These are phyloP conservation scores for Anarrhichthys ocellatus DNA, from an alignment of 2,113 vertebrate genomes.

Conservation along the genomic window DNA sequence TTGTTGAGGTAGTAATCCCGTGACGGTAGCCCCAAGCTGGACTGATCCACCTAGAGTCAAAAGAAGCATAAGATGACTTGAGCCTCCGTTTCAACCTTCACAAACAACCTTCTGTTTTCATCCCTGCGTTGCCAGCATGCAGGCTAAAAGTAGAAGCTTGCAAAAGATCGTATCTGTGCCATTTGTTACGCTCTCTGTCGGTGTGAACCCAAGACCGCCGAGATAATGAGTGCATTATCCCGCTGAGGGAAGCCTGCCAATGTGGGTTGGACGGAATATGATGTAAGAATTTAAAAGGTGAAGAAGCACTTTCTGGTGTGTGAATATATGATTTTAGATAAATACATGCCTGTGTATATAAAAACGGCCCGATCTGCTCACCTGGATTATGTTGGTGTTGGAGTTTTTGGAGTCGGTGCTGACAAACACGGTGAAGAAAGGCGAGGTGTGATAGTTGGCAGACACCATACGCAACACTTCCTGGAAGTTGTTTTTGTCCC, in stretches of 20 bases:
- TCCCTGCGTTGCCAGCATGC: background rate
- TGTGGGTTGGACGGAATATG: background rate
- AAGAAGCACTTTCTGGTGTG: background rate
- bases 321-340: background rate
- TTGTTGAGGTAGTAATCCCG: slow-evolving; percentile 98
- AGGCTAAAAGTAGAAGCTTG: background rate
- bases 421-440: slow-evolving; percentile 95
- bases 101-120: slow-evolving; percentile 45
- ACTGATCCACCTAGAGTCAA: slow-evolving; percentile 90
- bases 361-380: slow-evolving; percentile 57
- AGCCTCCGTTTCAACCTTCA: slow-evolving; percentile 9
- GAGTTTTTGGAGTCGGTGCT: slow-evolving; percentile 96
- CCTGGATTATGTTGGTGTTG: slow-evolving; percentile 97
- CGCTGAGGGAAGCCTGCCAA: background rate
- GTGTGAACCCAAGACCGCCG: background rate
- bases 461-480: slow-evolving; percentile 88
- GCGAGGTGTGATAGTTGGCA: slow-evolving; percentile 87
- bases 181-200: slow-evolving; percentile 1
- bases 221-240: background rate
- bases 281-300: background rate
- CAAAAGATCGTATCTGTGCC: slow-evolving; percentile 14
- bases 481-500: slow-evolving; percentile 91
- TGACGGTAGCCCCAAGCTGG: slow-evolving; percentile 91
- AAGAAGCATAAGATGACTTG: slow-evolving; percentile 32
- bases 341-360: background rate